Base-by-base conservation (phyloP, 2,797 vertebrate genomes). In the Ispidina picta region DNA sequence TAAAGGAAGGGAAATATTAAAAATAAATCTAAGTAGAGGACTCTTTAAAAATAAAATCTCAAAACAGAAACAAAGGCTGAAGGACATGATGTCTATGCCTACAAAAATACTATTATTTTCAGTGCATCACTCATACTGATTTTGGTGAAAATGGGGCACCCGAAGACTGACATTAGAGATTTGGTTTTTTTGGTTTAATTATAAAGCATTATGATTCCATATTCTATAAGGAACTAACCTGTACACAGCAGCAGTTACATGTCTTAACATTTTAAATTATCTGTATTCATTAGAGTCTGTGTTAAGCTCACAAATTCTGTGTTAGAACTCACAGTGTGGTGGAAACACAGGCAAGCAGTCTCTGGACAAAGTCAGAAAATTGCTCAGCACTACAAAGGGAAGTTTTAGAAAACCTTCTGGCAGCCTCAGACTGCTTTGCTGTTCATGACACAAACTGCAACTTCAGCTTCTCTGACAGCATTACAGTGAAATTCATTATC, bases 401-500 rank as follows among this genome's bases (percentile, higher is more conserved):
- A 80, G 46, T 73, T 86, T 86, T 58, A 21, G 9, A 43, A 75
- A 91, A 81, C 18, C 31, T 89, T 82, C 68, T 89, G 71, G n/a
- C 49, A 88, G 33, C 26, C 33, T 56, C 60, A 46, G 39, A 31
- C 37, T 91, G 33, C 25, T 85, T 58, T 77, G 29, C 63, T 86
- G 64, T 66, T 75, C 35, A 69, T 55, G 43, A 77, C 31, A 71
- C 31, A 76, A 81, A 70, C 39, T 52, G 21, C 51, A 82, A 56
- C 71, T 76, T 82, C 77, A 68, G 35, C 58, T 88, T 52, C 64
- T 79, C 4, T 76, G 83, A 73, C 39, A 74, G 41, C 35, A 39
- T 88, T 69, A 74, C 15, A 48, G 58, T 48, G n/a, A 90, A 80
- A 87, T 76, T 92, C 69, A 64, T 92, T 89, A 88, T 86, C 71